Evolutionary conservation across 2,113 vertebrate species (phyloP).

Genomic region (Melanotaenia duboulayi): DNA sequence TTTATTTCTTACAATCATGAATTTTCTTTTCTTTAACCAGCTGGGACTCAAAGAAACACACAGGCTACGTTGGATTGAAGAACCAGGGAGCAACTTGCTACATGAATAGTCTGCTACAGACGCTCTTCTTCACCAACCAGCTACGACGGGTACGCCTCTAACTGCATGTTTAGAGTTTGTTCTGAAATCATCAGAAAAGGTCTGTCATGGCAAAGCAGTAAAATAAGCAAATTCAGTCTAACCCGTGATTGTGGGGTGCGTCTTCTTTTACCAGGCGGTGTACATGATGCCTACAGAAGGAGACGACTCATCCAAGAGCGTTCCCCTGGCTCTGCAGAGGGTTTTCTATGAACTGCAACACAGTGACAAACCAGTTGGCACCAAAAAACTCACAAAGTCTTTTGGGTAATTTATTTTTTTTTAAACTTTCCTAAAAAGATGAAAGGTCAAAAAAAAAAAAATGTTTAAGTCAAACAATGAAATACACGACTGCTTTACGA

Average conservation of each 20-base stretch:
- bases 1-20: slow-evolving; percentile 2
- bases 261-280: slow-evolving; percentile 87
- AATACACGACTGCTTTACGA: too few relatives aligned
- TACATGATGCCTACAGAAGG: slow-evolving; percentile 99
- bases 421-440: neutral
- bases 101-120: slow-evolving; percentile 99
- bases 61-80: slow-evolving; percentile 97
- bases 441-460: too few relatives aligned
- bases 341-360: slow-evolving; percentile 99
- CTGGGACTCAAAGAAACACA: slow-evolving; percentile 99
- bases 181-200: too few relatives aligned
- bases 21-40: slow-evolving; percentile 55
- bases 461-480: too few relatives aligned
- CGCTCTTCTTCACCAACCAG: slow-evolving; percentile 99
- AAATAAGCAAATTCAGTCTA: neutral
- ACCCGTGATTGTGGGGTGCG: slow-evolving; percentile 6
- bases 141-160: slow-evolving; percentile 89
- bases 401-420: slow-evolving; percentile 86
- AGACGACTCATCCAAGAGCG: slow-evolving; percentile 98
- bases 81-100: slow-evolving; percentile 99
- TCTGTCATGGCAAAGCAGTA: too few relatives aligned
- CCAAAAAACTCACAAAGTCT: slow-evolving; percentile 98
- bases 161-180: neutral
- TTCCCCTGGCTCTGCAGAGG: slow-evolving; percentile 96
- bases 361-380: slow-evolving; percentile 98